Conservation (phyloP, 2,888 invertebrate species). For the Ligdia adustata region DNA sequence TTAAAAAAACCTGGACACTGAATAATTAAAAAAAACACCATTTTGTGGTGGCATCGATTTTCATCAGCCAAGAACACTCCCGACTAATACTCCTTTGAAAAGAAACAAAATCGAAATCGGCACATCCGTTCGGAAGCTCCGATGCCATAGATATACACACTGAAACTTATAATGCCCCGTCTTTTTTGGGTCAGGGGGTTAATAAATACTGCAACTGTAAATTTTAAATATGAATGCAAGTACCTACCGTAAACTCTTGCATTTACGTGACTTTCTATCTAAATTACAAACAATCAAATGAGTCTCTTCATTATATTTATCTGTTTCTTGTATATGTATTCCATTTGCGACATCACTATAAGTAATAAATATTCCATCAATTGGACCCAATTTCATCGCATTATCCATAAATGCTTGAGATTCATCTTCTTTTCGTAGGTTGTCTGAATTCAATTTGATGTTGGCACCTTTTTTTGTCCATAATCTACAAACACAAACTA, state of each 20-base stretch:
- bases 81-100: no score
- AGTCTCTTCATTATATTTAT: conserved; percentile 1
- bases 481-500: conserved; percentile 25
- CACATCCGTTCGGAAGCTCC: no score
- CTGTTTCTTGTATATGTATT: background rate
- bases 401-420: conserved; percentile 16
- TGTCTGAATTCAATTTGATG: conserved; percentile 15
- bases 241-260: conserved; percentile 17
- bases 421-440: conserved; percentile 15
- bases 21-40: no score
- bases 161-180: no score
- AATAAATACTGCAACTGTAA: no score
- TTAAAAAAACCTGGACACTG: no score
- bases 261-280: conserved; percentile 14
- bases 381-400: conserved; percentile 10
- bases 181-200: no score
- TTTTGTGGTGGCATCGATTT: no score
- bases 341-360: conserved; percentile 1
- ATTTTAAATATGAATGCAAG: background rate
- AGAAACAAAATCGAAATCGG: no score
- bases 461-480: conserved; percentile 23
- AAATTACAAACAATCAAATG: conserved; percentile 16
- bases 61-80: no score
- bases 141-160: no score
- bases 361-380: conserved; percentile 30